Conservation (phyloP, 2,113 vertebrate genomes). For the Caracal caracal region DNA sequence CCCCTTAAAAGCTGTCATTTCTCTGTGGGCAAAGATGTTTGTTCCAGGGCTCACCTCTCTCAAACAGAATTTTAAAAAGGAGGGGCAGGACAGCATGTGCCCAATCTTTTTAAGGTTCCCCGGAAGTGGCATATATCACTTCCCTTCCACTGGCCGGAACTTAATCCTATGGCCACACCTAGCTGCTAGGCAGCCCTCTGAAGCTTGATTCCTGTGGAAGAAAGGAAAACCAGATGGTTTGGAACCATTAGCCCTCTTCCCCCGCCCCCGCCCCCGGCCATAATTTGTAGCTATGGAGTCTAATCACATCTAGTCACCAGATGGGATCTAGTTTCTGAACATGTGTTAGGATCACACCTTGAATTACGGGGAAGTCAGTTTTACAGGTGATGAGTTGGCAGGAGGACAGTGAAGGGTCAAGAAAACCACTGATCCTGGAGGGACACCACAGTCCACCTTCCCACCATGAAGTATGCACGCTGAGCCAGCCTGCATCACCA, state of each 20-base stretch:
- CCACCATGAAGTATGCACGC: rapidly evolving
- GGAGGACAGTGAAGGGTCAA: too few relatives aligned
- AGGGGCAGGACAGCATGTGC: too few relatives aligned
- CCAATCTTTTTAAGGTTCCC: not conserved
- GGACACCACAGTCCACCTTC: not conserved
- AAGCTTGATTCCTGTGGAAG: not conserved
- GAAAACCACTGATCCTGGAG: not conserved
- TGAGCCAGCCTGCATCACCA: rapidly evolving
- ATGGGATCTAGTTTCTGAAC: not conserved
- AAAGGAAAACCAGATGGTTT: not conserved
- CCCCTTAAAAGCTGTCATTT: not conserved
- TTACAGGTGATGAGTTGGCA: not conserved
- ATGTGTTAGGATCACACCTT: not conserved
- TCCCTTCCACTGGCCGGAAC: not conserved
- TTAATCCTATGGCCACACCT: not conserved
- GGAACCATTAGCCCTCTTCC: not conserved
- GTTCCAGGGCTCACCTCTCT: not conserved
- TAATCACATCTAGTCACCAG: not conserved
- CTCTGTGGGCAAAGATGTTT: not conserved
- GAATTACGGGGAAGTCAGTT: not conserved
- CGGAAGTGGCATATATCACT: not conserved
- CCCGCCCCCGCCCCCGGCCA: too few relatives aligned
- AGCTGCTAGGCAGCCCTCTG: not conserved
- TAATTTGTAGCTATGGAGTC: not conserved
- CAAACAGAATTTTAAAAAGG: not conserved